Evolutionary conservation across 2,797 vertebrate genomes (phyloP).

Genomic region (Coccyzus lansbergi): DNA sequence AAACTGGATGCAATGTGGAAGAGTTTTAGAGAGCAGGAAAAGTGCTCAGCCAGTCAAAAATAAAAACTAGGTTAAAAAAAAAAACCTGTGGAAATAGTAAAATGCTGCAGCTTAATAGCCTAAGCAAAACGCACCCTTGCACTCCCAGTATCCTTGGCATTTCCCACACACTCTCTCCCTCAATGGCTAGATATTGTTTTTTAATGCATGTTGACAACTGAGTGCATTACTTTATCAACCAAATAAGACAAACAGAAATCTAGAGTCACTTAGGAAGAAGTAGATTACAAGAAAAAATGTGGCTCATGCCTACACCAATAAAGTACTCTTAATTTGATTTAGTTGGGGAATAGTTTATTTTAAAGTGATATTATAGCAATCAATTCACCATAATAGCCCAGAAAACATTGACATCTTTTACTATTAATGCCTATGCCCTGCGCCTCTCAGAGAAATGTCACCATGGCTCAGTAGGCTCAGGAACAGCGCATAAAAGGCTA

Average conservation of each 20-base stretch:
- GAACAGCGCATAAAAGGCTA: not conserved
- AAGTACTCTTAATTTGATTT: slow-evolving; percentile 5
- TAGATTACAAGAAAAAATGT: slow-evolving; percentile 29
- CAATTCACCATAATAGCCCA: not conserved
- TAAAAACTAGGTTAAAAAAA: not conserved
- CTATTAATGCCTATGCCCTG: not conserved
- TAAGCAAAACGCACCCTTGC: not conserved
- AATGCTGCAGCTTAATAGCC: not conserved
- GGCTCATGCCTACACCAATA: not conserved
- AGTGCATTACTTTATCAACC: slow-evolving; percentile 46
- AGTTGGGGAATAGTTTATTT: not conserved
- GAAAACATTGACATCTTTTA: not conserved
- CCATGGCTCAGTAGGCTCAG: not conserved
- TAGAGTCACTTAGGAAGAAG: slow-evolving; percentile 49
- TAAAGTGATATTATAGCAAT: not conserved
- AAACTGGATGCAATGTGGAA: slow-evolving; percentile 7
- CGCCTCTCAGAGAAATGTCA: not conserved
- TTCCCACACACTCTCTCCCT: slow-evolving; percentile 45
- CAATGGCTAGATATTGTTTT: slow-evolving; percentile 42
- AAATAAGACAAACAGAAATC: slow-evolving; percentile 63
- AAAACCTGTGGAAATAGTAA: not conserved
- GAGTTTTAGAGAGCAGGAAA: slow-evolving; percentile 13
- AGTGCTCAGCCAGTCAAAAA: not conserved
- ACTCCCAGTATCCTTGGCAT: not conserved
- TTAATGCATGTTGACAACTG: slow-evolving; percentile 64